These are phyloP conservation scores for Oreochromis mossambicus DNA, from an alignment of 2,797 vertebrate genomes.

Conservation along the genomic window DNA sequence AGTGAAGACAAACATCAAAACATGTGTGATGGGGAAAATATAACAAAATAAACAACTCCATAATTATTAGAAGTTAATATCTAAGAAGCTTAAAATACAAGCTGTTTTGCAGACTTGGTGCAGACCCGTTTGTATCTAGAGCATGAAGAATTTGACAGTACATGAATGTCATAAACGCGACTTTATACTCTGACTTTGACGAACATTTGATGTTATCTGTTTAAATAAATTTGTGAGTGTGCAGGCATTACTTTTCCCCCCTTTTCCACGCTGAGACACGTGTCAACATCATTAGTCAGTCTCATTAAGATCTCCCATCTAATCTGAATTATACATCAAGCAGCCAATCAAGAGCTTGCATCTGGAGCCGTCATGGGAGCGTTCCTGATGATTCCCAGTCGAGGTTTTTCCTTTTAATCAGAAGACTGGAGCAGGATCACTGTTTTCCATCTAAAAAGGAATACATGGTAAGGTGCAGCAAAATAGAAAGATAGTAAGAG, in stretches of 20 bases:
- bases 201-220: not conserved
- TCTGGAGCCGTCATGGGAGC: conserved; percentile 50
- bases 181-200: not conserved
- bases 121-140: not conserved
- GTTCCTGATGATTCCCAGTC: conserved; percentile 50
- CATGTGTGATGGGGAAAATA: not conserved
- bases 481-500: not conserved
- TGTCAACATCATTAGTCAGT: conserved; percentile 68
- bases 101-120: not conserved
- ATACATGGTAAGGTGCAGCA: conserved; percentile 1
- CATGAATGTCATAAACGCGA: not conserved
- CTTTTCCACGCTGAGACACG: conserved; percentile 24
- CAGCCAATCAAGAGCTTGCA: conserved; percentile 60
- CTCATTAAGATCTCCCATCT: conserved; percentile 60
- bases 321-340: conserved; percentile 75
- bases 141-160: not conserved
- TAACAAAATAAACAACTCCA: not conserved
- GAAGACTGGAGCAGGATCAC: conserved; percentile 46
- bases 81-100: not conserved
- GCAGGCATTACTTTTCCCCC: not conserved
- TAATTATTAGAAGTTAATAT: not conserved
- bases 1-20: not conserved
- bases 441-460: conserved; percentile 31
- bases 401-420: conserved; percentile 64
- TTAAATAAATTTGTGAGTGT: conserved; percentile 4